Conservation (phyloP, 1,140 invertebrate species). For the Papilio aristodemus region DNA sequence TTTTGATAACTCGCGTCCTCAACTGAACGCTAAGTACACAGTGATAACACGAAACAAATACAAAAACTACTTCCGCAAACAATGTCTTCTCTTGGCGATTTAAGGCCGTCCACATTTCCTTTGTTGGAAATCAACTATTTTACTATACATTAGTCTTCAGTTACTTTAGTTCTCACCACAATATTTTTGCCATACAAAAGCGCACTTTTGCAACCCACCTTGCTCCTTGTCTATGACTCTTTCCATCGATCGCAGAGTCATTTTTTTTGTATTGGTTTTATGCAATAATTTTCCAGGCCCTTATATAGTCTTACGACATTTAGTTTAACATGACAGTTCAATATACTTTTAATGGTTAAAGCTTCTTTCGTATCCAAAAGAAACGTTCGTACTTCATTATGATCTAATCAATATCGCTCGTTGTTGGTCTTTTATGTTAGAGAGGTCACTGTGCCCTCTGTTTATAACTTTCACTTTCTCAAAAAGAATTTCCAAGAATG, state of each 20-base stretch:
- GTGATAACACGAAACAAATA: slow-evolving; percentile 9
- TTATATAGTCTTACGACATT: neutral
- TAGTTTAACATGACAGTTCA: neutral
- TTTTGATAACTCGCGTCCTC: neutral
- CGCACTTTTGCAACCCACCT: no score
- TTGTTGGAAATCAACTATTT: neutral
- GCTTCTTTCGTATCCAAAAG: neutral
- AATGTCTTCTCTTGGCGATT: neutral
- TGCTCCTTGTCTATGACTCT: no score
- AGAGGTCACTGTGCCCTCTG: neutral
- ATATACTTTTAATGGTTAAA: neutral
- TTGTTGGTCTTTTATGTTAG: neutral
- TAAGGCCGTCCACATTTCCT: neutral
- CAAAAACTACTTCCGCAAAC: neutral
- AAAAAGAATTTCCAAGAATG: neutral
- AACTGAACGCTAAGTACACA: slow-evolving; percentile 7
- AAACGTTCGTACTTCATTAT: neutral
- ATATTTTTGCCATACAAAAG: no score
- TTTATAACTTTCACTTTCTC: slow-evolving; percentile 1
- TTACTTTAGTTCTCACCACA: neutral
- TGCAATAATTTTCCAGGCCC: neutral
- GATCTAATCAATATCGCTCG: neutral
- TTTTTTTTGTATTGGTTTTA: no score
- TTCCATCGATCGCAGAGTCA: no score
- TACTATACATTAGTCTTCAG: neutral